Evolutionary conservation across 2,888 invertebrate species (phyloP), one percentile per base, ranked within the genome.

Genomic region (Xestia c-nigrum): DNA sequence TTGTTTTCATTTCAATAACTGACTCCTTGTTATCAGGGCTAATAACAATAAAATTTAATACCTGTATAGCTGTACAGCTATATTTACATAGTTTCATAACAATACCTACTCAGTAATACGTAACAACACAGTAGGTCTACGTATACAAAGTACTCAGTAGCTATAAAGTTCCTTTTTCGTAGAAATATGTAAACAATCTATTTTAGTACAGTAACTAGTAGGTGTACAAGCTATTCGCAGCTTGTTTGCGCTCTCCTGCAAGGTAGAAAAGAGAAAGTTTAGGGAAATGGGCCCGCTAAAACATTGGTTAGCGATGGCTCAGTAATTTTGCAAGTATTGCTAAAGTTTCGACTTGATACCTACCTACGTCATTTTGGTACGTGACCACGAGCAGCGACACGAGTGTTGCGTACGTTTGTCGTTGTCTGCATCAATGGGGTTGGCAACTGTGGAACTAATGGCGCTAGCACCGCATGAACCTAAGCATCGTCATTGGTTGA

Each of bases 1-100:
- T 91, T 91, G 91, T 91, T 91, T 91, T 90, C 71, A 71, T 89
- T 88, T 84, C 78, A 83, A 78, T 86, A 84, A 80, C 84, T 75
- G 80, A 71, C 83, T 85, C 74, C 67, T 72, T 83, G 66, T 82
- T 87, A 87, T 82, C 87, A 80, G 66, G 52, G 55, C 68, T 84
- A 76, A 79, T 86, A 80, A 79, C 66, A 86, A 78, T 74, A 64
- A 52, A 52, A 61, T 75, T 75, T 64, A 71, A 24, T 85, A 72
- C 57, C 0, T 63, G 40, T 43, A 65, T 24, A 65, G 52, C 0
- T 63, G 40, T 43, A 65, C 31, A 65, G 52, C 19, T 74, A 46
- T 82, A 69, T 40, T 72, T 57, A 67, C 24, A 40, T 46, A 57
- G 72, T 87, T 87, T 84, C 88, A 76, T 87, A 88, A 82, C 81